These are phyloP conservation scores for Drosophila mimica DNA, from an alignment of 2,888 invertebrate species.

Conservation along the genomic window DNA sequence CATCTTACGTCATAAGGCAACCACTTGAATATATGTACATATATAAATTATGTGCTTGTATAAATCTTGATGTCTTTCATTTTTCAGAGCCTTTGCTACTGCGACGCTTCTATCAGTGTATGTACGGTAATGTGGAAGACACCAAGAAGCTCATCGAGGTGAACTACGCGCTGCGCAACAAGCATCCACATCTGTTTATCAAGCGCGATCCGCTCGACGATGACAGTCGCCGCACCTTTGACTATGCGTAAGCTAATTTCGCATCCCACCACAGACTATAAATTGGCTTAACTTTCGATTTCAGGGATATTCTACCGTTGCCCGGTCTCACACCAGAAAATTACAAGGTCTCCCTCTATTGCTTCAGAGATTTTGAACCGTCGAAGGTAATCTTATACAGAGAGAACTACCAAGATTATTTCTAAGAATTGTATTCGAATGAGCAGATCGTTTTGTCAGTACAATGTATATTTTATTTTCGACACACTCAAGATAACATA, in stretches of 20 bases:
- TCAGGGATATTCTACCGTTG: conserved; percentile 88
- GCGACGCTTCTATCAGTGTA: conserved; percentile 77
- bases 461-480: neutral
- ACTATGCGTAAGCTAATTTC: conserved; percentile 71
- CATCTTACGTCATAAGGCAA: conserved; percentile 57
- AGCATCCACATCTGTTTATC: conserved; percentile 86
- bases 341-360: conserved; percentile 88
- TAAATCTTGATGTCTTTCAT: conserved; percentile 1
- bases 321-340: conserved; percentile 88
- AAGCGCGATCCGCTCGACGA: conserved; percentile 85
- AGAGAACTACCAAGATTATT: neutral
- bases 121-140: conserved; percentile 74
- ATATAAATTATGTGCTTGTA: conserved; percentile 1
- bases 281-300: conserved; percentile 2
- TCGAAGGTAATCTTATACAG: conserved; percentile 81
- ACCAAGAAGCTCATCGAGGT: conserved; percentile 79
- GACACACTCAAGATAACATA: neutral
- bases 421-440: no score
- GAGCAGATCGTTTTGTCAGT: no score
- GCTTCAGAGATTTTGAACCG: conserved; percentile 87
- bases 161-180: conserved; percentile 86
- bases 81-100: conserved; percentile 77
- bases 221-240: conserved; percentile 70
- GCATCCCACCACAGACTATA: neutral
- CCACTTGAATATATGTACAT: neutral